Base-by-base conservation (phyloP, 2,888 invertebrate species). In the Aethes cnicana region DNA sequence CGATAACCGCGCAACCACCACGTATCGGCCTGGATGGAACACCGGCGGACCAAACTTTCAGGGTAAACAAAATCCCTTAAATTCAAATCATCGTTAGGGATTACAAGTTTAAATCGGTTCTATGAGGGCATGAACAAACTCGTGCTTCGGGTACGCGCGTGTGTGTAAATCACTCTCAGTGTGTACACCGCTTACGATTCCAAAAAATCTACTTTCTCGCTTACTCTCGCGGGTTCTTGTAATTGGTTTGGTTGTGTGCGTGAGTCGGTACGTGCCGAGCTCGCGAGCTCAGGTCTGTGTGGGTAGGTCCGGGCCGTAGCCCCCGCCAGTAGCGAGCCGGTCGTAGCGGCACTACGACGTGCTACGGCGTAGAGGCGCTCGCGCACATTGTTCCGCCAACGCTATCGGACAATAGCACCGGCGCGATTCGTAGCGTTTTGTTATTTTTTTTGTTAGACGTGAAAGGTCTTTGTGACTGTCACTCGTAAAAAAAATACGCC, bases 11-110 rank as follows among this genome's bases (percentile, higher is more conserved):
- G 18, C 35, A 18, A 8, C 17, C 43, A 23, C 30, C 43, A 33
- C 46, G 46, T 39, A 46, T 39, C 44, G 44, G 32, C 32, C 46
- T 46, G 46, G 39, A 39, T 25, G 30, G 18, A 50, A 18, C 44
- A 41, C 41, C 28, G 41, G 14, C 14, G 39, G 46, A 52, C 23
- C 33, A 44, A 44, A 44, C 67, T 69, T 68, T 63, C 58, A 63
- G 65, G 69, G 77, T 74, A 73, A 77, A 67, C 70, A 64, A 75
- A 81, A 83, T 81, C 77, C 78, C 73, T 78, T 78, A 81, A 81
- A 85, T 84, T 83, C 78, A 84, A 86, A 87, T 87, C 78, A 85
- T 85, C 83, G 78, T 84, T 78, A 77, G 74, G 83, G 84, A 85
- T 88, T 85, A 87, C 83, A 88, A 87, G 81, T 87, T 87, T 81